A percentile compares a stretch with the other conserved stretches of the same genome.
Evolutionary conservation across 2,113 vertebrate genomes (phyloP).

Genomic region (Uria aalge): DNA sequence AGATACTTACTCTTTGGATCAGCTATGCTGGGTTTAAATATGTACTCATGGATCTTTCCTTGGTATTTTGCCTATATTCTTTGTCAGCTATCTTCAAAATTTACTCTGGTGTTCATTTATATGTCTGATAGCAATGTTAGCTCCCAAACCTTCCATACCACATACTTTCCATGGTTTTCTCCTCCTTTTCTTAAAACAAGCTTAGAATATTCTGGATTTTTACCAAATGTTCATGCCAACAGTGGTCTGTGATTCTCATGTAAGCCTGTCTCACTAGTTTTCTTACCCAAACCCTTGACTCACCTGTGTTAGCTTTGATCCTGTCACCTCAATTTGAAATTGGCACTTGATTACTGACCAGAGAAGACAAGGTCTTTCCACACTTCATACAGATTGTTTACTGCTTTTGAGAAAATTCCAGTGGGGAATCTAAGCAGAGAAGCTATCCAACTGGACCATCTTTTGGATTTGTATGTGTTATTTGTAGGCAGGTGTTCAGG

Average conservation of each 20-base stretch:
- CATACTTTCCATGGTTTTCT: not conserved
- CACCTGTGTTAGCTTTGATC: not conserved
- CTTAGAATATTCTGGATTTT: not conserved
- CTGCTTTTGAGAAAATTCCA: constrained; percentile 55
- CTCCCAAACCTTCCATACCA: not conserved
- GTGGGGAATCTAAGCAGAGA: constrained; percentile 22
- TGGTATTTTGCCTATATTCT: not conserved
- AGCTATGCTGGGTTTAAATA: not conserved
- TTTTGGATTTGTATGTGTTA: constrained; percentile 48
- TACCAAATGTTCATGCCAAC: not conserved
- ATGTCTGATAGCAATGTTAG: not conserved
- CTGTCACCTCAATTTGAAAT: not conserved
- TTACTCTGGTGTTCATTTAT: not conserved
- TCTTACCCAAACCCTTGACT: not conserved
- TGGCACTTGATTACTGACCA: not conserved
- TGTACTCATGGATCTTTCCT: not conserved
- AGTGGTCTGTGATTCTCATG: not conserved
- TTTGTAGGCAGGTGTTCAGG: constrained; percentile 68
- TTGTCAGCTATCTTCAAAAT: not conserved
- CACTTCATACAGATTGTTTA: constrained; percentile 31
- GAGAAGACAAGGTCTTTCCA: not conserved
- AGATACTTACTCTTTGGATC: not conserved
- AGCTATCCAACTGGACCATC: constrained; percentile 52
- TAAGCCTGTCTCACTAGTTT: not conserved
- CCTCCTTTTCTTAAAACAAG: not conserved